A percentile compares a stretch with the other conserved stretches of the same genome.
Evolutionary conservation across 2,888 invertebrate species (phyloP).

Genomic region (Acanthopleura granulata): DNA sequence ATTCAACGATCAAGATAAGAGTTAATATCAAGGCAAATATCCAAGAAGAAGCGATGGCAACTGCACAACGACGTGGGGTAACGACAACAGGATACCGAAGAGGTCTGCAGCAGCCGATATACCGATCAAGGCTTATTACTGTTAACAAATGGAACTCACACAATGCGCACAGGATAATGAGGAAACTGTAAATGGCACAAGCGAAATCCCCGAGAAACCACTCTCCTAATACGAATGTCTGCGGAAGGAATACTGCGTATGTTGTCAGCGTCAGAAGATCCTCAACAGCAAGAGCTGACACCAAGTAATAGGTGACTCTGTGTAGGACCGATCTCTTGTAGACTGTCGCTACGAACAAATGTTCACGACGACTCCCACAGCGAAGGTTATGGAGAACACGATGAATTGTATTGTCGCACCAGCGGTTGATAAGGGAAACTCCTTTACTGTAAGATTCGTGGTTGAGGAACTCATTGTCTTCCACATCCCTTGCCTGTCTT

Average conservation of each 20-base stretch:
- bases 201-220: neutral
- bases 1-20: neutral
- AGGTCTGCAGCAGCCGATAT: neutral
- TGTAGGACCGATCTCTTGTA: neutral
- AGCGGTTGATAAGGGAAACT: too few relatives aligned
- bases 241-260: neutral
- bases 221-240: neutral
- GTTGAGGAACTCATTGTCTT: too few relatives aligned
- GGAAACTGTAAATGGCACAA: neutral
- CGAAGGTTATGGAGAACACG: too few relatives aligned
- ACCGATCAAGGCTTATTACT: neutral
- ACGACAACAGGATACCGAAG: neutral
- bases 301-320: neutral
- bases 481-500: too few relatives aligned
- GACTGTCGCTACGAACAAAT: neutral
- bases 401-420: too few relatives aligned
- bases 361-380: too few relatives aligned
- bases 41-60: neutral
- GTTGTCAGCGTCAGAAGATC: neutral
- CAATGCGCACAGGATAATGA: neutral
- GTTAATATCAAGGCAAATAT: neutral
- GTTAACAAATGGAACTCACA: neutral
- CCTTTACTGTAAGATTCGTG: too few relatives aligned
- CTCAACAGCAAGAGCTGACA: neutral
- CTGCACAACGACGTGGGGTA: neutral